phyloP scores from a whole-genome alignment of 2,113 vertebrate genomes.

The Tetrax tetrax region DNA sequence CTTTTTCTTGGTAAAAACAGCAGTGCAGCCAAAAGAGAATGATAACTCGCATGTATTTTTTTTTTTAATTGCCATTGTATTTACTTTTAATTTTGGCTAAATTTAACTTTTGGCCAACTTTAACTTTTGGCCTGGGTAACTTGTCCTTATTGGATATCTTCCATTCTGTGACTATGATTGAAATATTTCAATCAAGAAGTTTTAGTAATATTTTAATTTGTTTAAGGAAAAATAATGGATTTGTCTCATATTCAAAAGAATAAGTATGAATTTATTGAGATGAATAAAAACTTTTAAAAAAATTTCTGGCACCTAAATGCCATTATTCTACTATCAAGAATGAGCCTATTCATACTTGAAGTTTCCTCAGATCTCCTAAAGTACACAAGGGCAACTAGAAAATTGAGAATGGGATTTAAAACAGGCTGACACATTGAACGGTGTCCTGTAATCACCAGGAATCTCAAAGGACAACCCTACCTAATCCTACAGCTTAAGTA shows the following conservation, averaged over 20 bases:
- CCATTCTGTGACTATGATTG: neutral
- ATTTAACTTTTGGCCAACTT: neutral
- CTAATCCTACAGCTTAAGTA: neutral
- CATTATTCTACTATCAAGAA: neutral
- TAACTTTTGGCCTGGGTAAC: neutral
- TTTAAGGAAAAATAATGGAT: neutral
- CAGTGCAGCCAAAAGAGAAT: neutral
- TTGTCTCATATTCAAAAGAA: neutral
- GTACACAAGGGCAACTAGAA: neutral
- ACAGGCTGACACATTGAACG: neutral
- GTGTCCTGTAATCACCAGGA: neutral
- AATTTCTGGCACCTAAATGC: neutral
- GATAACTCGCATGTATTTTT: neutral
- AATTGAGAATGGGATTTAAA: neutral
- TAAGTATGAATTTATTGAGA: neutral
- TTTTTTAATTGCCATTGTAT: neutral
- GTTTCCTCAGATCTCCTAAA: neutral
- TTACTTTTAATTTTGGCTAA: neutral
- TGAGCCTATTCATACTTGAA: neutral
- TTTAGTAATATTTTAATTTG: neutral
- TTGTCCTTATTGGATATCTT: neutral
- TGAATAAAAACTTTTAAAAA: rapidly evolving
- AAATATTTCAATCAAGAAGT: neutral
- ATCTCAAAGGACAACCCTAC: neutral
- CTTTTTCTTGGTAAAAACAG: neutral